Evolutionary conservation across 2,888 invertebrate species (phyloP).

Genomic region (Caenorhabditis japonica): DNA sequence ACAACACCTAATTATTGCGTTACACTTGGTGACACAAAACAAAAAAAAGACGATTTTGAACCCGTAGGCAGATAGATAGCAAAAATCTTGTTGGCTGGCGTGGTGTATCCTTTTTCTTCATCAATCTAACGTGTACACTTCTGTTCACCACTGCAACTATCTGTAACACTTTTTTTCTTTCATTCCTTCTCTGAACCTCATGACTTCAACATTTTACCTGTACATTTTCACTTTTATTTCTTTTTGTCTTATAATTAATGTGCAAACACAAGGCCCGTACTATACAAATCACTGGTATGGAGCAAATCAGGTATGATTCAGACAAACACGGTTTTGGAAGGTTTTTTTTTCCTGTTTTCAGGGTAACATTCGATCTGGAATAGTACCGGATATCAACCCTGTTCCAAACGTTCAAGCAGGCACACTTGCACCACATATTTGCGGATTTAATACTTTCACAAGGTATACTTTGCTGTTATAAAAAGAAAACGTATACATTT

Average conservation of each 20-base stretch:
- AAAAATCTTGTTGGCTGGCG: slow-evolving; percentile 30
- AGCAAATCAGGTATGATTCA: slow-evolving; percentile 60
- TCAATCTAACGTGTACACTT: slow-evolving; percentile 42
- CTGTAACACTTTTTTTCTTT: slow-evolving; percentile 9
- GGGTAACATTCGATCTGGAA: slow-evolving; percentile 60
- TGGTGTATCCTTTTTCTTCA: too few relatives aligned
- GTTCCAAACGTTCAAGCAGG: slow-evolving; percentile 50
- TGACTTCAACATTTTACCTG: slow-evolving; percentile 34
- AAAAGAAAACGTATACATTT: background rate
- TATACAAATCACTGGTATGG: slow-evolving; percentile 70
- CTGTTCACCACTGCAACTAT: slow-evolving; percentile 12
- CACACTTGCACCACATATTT: slow-evolving; percentile 66
- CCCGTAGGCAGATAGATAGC: slow-evolving; percentile 12
- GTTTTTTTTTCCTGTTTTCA: slow-evolving; percentile 8
- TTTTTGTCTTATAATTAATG: background rate
- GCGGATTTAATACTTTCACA: slow-evolving; percentile 70
- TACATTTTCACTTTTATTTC: too few relatives aligned
- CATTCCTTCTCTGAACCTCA: slow-evolving; percentile 11
- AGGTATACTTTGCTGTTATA: slow-evolving; percentile 29
- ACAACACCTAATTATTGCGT: slow-evolving; percentile 4
- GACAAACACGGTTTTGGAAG: background rate
- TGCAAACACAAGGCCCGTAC: slow-evolving; percentile 53
- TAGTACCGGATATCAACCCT: slow-evolving; percentile 60
- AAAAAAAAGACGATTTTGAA: slow-evolving; percentile 21
- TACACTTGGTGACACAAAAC: background rate